Conservation (phyloP, 1,140 invertebrate species). For the Solen grandis region DNA sequence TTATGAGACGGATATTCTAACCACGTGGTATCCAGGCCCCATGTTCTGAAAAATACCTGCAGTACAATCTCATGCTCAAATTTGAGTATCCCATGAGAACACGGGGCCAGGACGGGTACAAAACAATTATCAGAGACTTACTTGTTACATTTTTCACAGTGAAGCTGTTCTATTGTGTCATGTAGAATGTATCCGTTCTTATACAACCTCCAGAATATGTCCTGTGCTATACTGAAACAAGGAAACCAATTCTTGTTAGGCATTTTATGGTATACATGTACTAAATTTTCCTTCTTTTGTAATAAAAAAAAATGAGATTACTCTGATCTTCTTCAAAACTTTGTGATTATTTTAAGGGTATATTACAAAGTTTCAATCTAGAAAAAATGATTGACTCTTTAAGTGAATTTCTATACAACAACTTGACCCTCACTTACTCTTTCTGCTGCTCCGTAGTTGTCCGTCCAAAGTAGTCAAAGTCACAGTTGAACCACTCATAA, state of each 20-base stretch:
- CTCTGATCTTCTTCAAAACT: background rate
- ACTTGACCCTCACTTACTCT: conserved; percentile 84
- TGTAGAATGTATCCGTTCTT: conserved; percentile 91
- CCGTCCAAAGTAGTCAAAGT: conserved; percentile 98
- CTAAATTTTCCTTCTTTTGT: background rate
- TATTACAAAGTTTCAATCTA: background rate
- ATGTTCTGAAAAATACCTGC: too few species aligned
- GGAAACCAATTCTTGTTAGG: too few species aligned
- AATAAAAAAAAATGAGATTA: background rate
- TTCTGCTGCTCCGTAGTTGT: conserved; percentile 97
- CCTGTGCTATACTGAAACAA: conserved; percentile 44
- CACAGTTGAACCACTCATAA: conserved; percentile 99
- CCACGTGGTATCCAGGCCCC: too few species aligned
- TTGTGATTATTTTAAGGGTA: background rate
- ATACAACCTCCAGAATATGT: conserved; percentile 85
- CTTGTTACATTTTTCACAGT: conserved; percentile 93
- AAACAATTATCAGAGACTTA: too few species aligned
- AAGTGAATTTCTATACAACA: background rate
- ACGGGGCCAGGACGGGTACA: too few species aligned
- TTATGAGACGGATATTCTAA: too few species aligned
- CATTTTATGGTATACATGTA: background rate
- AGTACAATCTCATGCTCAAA: too few species aligned
- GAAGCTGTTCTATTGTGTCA: conserved; percentile 94
- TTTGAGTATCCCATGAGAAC: too few species aligned
- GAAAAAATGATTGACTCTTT: background rate